Percentiles rank a stretch among this genome's conserved stretches.
phyloP scores from a whole-genome alignment of 2,888 invertebrate species.

The Lucinisca nassula region DNA sequence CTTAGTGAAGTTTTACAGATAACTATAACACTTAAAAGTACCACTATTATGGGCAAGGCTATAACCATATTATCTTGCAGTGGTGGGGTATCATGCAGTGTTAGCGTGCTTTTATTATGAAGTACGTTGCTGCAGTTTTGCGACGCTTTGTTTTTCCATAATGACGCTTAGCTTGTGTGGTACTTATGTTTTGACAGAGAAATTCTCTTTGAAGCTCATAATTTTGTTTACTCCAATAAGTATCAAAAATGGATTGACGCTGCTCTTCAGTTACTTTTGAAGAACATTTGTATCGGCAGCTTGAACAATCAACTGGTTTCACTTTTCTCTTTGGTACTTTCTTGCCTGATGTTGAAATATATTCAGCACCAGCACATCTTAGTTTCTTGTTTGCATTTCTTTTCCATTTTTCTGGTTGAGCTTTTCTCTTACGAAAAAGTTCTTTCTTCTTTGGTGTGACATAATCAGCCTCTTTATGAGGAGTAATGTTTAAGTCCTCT shows the following conservation, averaged over 20 bases:
- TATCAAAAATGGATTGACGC: slow-evolving; percentile 1
- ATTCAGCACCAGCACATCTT: background rate
- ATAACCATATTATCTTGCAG: too few species aligned
- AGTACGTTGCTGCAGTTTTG: background rate
- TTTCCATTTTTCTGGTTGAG: slow-evolving; percentile 18
- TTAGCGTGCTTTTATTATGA: too few species aligned
- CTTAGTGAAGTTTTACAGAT: too few species aligned
- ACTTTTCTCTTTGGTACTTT: background rate
- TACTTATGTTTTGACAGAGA: background rate
- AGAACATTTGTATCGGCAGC: background rate
- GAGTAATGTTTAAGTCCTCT: background rate
- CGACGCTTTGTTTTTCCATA: background rate
- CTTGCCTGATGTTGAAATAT: background rate
- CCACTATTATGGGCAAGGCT: too few species aligned
- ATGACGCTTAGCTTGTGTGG: background rate
- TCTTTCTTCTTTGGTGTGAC: background rate
- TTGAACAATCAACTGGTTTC: background rate
- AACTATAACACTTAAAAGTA: too few species aligned
- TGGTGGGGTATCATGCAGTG: too few species aligned
- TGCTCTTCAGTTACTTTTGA: background rate
- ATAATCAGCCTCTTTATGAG: too few species aligned
- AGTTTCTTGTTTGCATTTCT: background rate
- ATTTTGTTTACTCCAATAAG: slow-evolving; percentile 9
- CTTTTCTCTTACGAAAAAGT: background rate
- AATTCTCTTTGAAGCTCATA: slow-evolving; percentile 17